Evolutionary conservation across 2,113 vertebrate genomes (phyloP).

Genomic region (Trogon melanurus): DNA sequence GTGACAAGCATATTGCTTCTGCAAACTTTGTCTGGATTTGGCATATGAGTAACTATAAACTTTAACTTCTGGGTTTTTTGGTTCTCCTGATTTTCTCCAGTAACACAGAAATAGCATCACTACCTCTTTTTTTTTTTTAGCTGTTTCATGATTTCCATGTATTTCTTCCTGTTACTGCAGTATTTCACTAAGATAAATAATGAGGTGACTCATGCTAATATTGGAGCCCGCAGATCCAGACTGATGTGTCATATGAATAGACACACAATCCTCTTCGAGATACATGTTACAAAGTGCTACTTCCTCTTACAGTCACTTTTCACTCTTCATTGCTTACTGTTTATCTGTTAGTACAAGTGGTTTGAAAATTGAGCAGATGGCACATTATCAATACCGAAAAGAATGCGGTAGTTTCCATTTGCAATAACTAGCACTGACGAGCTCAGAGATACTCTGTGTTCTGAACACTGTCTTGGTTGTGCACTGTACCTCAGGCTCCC

Average conservation of each 20-base stretch:
- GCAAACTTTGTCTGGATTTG: neutral
- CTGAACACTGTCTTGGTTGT: neutral
- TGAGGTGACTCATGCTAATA: neutral
- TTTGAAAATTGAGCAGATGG: neutral
- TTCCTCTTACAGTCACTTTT: neutral
- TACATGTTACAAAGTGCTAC: neutral
- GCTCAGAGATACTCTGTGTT: neutral
- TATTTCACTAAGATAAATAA: neutral
- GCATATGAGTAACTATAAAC: neutral
- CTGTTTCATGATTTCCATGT: neutral
- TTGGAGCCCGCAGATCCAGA: neutral
- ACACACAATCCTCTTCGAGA: neutral
- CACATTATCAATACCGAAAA: neutral
- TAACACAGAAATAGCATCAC: neutral
- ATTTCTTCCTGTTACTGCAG: neutral
- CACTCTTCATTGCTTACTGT: neutral
- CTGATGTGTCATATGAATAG: accelerated
- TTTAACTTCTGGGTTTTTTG: neutral
- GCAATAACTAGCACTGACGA: neutral
- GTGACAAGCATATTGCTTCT: neutral
- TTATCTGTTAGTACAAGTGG: neutral
- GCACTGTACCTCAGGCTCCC: neutral
- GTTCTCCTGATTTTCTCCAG: neutral
- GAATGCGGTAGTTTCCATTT: neutral
- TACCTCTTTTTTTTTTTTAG: neutral